phyloP scores from a whole-genome alignment of 2,888 invertebrate genomes.

The Pseudococcus jackbeardsleyi region DNA sequence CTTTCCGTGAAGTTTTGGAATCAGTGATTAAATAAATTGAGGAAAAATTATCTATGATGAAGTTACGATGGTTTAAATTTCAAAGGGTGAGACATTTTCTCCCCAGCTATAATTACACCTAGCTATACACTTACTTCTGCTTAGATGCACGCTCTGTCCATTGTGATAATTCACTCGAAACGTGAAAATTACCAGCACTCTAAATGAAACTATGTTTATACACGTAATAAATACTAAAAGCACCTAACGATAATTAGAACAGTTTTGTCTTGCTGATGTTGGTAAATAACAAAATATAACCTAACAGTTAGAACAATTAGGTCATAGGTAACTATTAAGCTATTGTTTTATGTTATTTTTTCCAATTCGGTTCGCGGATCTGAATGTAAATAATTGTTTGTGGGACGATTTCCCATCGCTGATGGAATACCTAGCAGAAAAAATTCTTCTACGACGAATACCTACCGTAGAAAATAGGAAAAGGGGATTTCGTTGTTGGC shows the following conservation, averaged over 20 bases:
- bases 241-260: constrained; percentile 26
- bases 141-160: no score
- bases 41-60: no score
- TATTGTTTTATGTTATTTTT: constrained; percentile 51
- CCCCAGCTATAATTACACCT: no score
- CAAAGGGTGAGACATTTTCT: no score
- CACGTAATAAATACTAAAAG: neutral
- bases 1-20: no score
- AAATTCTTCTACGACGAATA: constrained; percentile 6
- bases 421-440: neutral
- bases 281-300: constrained; percentile 23
- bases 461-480: neutral
- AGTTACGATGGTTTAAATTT: no score
- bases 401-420: constrained; percentile 24
- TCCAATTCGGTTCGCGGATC: constrained; percentile 2
- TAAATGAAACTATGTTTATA: neutral
- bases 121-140: no score
- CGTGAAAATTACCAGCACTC: neutral
- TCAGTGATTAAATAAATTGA: no score
- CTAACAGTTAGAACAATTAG: constrained; percentile 16
- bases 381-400: constrained; percentile 36
- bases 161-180: neutral
- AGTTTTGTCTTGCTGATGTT: constrained; percentile 48
- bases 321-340: constrained; percentile 42
- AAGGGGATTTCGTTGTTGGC: neutral